phyloP scores from a whole-genome alignment of 2,113 vertebrate species.

The Haplochromis vanheusdeni region DNA sequence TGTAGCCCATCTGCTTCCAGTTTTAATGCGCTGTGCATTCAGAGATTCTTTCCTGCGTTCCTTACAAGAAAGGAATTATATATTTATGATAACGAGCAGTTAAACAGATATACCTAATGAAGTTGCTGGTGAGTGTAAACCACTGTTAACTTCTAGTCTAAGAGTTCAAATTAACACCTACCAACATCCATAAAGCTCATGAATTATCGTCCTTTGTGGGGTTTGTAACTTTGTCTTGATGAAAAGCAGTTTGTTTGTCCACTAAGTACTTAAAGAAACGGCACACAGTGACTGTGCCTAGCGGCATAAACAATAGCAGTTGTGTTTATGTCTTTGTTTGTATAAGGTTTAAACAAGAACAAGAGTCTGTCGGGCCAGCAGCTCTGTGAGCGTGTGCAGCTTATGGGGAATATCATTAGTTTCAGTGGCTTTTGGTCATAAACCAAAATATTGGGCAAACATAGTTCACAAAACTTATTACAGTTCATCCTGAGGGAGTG shows the following conservation, averaged over 20 bases:
- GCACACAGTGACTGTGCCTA: not conserved
- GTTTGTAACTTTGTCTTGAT: not conserved
- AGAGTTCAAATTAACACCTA: not conserved
- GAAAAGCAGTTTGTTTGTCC: not conserved
- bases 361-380: not conserved
- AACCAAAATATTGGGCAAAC: not conserved
- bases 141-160: not conserved
- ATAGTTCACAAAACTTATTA: not conserved
- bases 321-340: not conserved
- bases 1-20: not conserved
- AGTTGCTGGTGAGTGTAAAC: not conserved
- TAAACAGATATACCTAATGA: not conserved
- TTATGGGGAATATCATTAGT: not conserved
- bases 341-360: not conserved
- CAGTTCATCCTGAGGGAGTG: not conserved
- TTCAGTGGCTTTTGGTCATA: not conserved
- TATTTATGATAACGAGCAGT: not conserved
- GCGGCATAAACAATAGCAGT: not conserved
- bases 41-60: not conserved
- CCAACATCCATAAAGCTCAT: not conserved
- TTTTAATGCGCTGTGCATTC: not conserved
- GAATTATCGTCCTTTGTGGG: not conserved
- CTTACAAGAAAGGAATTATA: not conserved
- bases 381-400: not conserved
- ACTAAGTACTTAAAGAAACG: not conserved